A percentile compares a stretch with the other conserved stretches of the same genome.
Evolutionary conservation across 1,140 invertebrate species (phyloP).

Genomic region (Paraescarpia echinospica): DNA sequence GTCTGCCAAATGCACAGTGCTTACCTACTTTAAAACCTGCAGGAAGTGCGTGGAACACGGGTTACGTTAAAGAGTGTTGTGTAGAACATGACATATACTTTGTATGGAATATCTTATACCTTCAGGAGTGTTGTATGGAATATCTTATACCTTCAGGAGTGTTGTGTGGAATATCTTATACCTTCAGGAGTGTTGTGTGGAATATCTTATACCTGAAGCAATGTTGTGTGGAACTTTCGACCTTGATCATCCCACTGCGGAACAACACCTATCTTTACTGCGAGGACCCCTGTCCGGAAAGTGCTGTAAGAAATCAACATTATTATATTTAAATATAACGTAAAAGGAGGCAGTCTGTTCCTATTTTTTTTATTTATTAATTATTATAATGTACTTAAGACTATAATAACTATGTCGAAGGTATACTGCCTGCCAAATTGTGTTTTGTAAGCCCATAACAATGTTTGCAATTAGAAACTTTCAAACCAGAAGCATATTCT

Average conservation of each 20-base stretch:
- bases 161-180: background rate
- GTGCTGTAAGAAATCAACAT: slow-evolving; percentile 49
- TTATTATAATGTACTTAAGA: too few species aligned
- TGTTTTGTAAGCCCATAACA: too few species aligned
- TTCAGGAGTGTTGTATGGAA: background rate
- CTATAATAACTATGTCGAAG: too few species aligned
- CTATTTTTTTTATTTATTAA: too few species aligned
- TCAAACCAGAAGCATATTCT: too few species aligned
- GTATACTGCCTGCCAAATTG: too few species aligned
- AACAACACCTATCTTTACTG: slow-evolving; percentile 88
- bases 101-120: background rate
- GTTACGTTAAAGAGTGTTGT: background rate
- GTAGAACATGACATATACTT: background rate
- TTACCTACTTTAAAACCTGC: too few species aligned
- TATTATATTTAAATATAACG: too few species aligned
- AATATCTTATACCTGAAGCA: slow-evolving; percentile 74
- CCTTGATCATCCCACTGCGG: slow-evolving; percentile 91
- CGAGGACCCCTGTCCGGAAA: slow-evolving; percentile 81
- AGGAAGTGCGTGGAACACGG: background rate
- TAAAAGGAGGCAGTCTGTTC: too few species aligned
- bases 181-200: background rate
- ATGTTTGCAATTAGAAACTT: too few species aligned
- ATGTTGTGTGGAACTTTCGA: slow-evolving; percentile 73
- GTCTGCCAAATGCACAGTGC: too few species aligned
- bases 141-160: background rate